Base-by-base conservation (phyloP, 30 jellyfish, hydroid and myxozoan genomes). In the Hydra vulgaris region DNA sequence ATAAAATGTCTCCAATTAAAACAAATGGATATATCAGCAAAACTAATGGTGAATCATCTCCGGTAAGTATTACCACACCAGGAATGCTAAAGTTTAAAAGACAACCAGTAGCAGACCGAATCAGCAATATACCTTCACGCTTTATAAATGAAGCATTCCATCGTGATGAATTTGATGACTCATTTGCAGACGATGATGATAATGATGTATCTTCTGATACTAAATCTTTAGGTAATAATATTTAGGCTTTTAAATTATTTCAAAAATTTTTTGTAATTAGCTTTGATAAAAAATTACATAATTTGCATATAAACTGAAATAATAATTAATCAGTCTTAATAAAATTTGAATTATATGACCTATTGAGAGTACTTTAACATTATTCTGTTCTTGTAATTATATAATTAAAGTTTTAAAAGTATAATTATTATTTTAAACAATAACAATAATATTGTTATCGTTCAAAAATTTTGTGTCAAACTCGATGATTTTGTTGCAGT, bases 91-190 rank as follows among this genome's bases (percentile, higher is more conserved):
- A 85, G 53, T 78, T 54, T 26, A 81, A 71, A 81, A 70, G 94
- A 56, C 79, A 56, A 16, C 86, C 89, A 56, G 19, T n/a, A 0
- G 79, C 72, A 24, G 81, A 80, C 67, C 81, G 87, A n/a, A 80
- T 56, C 7, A 74, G 85, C 61, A 66, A 76, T 23, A 78, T 85
- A 72, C 88, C 90, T 24, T 82, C 91, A 15, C 83, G 89, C 56
- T 90, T 81, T 54, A 81, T 81, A 21, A 94, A 94, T 52, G 94
- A 88, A 15, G 99, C 96, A 23, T 94, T 87, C 69, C 91, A 84
- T 55, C 67, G 88, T 25, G 99, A 87, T 73, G 99, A 90, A 26
- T 81, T 74, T 70, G 91, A 83, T 52, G 97, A 90, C 21, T 86
- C 86, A 53, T 88, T 0, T 15, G 66, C 83, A 19, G 66, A 56